phyloP scores from a whole-genome alignment of 2,797 vertebrate genomes.

The Cryptoblepharus egeriae region DNA sequence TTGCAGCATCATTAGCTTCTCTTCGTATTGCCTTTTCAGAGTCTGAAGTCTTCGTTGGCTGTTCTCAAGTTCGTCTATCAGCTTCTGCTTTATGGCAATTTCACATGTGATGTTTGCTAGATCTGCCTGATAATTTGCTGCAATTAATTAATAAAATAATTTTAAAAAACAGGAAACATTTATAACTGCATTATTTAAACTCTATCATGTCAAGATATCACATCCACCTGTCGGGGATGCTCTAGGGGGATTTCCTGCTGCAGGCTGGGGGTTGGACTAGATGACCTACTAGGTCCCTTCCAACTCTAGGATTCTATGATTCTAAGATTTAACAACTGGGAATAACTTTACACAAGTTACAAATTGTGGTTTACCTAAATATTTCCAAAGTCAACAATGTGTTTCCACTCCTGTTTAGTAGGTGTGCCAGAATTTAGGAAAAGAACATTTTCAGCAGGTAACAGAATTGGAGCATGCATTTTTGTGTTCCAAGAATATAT shows the following conservation, averaged over 20 bases:
- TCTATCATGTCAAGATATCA: neutral
- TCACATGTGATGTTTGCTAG: constrained; percentile 98
- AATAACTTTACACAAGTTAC: neutral
- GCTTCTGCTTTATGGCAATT: constrained; percentile 98
- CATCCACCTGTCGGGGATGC: too few relatives aligned
- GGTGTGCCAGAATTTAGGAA: neutral
- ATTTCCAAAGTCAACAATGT: neutral
- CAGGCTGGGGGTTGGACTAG: too few relatives aligned
- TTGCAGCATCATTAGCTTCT: constrained; percentile 94
- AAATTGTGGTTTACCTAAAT: neutral
- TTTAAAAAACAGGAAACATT: constrained; percentile 9
- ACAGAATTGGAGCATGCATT: neutral
- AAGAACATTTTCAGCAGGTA: neutral
- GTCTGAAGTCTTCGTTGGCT: constrained; percentile 95
- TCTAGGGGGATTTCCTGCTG: too few relatives aligned
- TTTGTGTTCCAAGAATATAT: neutral
- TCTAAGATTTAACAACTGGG: too few relatives aligned
- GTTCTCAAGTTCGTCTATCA: constrained; percentile 97
- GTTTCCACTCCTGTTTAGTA: neutral
- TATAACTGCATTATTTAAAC: neutral
- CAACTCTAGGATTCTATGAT: too few relatives aligned
- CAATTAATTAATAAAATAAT: constrained; percentile 45
- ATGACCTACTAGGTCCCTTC: too few relatives aligned
- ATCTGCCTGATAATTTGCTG: constrained; percentile 93
- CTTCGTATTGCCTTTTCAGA: constrained; percentile 94